Base-by-base conservation (phyloP, 2,888 invertebrate species). In the Harmothoe impar region DNA sequence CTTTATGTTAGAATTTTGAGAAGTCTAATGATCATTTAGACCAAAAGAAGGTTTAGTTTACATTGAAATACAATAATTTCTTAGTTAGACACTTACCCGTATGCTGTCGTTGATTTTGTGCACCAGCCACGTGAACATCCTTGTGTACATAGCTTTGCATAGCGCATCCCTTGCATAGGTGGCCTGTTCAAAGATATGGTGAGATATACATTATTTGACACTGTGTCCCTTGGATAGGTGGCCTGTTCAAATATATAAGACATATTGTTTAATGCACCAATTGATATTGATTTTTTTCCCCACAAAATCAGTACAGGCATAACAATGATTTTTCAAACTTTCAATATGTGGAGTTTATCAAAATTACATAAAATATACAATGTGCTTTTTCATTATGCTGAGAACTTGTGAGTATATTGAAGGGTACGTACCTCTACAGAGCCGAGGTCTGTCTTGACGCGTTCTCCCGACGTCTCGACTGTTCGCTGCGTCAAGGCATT, bases 51-150 rank as follows among this genome's bases (percentile, higher is more conserved):
- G n/a, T n/a, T n/a, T n/a, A n/a, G n/a, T n/a, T n/a, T n/a, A n/a
- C n/a, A n/a, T n/a, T n/a, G n/a, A n/a, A n/a, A n/a, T n/a, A n/a
- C n/a, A n/a, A n/a, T n/a, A n/a, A n/a, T n/a, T n/a, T n/a, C n/a
- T n/a, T n/a, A n/a, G n/a, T n/a, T n/a, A n/a, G n/a, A n/a, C n/a
- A n/a, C 89, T 90, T 78, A 97, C 97, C 96, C 97, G 97, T 92
- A 98, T 97, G 91, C 97, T 97, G 92, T 97, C 97, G 96, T 98
- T 98, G 93, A 98, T 97, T 96, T 97, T 97, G 95, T 97, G 97
- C 91, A 98, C 97, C 92, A 98, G 97, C 98, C 98, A 98, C 52
- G 98, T 97, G 96, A 98, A 98, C 91, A 98, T 97, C 56, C 98
- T 97, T 95, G 97, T 97, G 96, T 98, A 98, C 90, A 98, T 96